These are phyloP conservation scores for Dryobotodes eremita DNA, from an alignment of 2,888 invertebrate genomes.

Conservation along the genomic window DNA sequence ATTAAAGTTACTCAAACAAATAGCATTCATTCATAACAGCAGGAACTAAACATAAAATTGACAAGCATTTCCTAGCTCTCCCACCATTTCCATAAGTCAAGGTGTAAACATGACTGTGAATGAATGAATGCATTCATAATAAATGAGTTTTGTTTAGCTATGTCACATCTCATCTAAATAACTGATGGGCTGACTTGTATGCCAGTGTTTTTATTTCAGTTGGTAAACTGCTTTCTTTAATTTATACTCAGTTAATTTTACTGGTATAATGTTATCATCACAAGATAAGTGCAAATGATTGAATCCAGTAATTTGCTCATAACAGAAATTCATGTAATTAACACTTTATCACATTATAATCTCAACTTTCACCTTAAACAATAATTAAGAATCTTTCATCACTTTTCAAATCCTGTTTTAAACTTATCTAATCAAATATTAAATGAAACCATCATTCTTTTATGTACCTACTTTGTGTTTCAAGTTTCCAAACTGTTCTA, in stretches of 20 bases:
- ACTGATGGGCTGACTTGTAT: conserved; percentile 1
- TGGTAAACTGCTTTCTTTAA: not conserved
- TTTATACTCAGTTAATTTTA: not conserved
- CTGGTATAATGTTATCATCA: not conserved
- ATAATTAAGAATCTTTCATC: conserved; percentile 9
- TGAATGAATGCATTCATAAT: conserved; percentile 14
- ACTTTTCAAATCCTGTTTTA: not conserved
- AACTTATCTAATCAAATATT: conserved; percentile 2
- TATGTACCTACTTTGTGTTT: not conserved
- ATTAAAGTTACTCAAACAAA: not conserved
- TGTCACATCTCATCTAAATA: conserved; percentile 8
- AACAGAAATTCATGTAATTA: not conserved
- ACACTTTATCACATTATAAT: not conserved
- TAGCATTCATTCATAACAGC: not conserved
- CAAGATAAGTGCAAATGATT: not conserved
- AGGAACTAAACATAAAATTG: not conserved
- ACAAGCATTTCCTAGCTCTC: not conserved
- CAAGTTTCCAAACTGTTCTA: conserved; percentile 14
- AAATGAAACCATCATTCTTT: not conserved
- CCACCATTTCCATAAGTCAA: conserved; percentile 9
- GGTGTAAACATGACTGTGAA: conserved; percentile 16
- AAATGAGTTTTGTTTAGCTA: not conserved
- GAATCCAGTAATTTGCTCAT: not conserved
- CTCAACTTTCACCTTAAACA: conserved; percentile 16
- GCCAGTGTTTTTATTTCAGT: not conserved